These are phyloP conservation scores for Synanthedon formicaeformis DNA, from an alignment of 2,888 invertebrate genomes.

Conservation along the genomic window DNA sequence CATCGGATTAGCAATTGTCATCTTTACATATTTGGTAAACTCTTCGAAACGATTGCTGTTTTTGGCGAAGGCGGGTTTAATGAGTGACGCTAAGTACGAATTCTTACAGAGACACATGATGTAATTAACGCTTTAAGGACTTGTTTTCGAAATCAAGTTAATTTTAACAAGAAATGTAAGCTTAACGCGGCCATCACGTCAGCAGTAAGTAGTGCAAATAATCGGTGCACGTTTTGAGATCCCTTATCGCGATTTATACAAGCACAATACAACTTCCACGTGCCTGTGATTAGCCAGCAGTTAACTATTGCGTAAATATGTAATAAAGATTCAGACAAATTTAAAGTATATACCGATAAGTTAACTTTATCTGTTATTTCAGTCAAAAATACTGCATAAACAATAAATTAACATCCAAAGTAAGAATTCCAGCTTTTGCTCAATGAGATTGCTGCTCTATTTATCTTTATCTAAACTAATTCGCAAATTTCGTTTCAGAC, in stretches of 20 bases:
- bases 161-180: no score
- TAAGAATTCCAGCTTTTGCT: no score
- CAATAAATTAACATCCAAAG: no score
- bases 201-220: slow-evolving; percentile 18
- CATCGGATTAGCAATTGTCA: slow-evolving; percentile 22
- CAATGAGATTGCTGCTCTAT: no score
- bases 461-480: no score
- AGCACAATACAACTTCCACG: slow-evolving; percentile 33
- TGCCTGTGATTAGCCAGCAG: slow-evolving; percentile 19
- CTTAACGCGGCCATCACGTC: no score
- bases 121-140: slow-evolving; percentile 5
- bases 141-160: not conserved
- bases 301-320: not conserved
- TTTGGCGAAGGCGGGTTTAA: slow-evolving; percentile 5
- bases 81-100: not conserved
- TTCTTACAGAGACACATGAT: not conserved
- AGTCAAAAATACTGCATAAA: no score
- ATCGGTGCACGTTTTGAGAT: slow-evolving; percentile 37
- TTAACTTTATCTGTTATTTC: no score
- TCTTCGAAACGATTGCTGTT: slow-evolving; percentile 21
- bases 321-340: no score
- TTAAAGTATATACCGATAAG: no score
- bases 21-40: slow-evolving; percentile 23
- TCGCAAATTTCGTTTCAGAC: no score
- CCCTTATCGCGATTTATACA: slow-evolving; percentile 38